Conservation (phyloP, 2,797 vertebrate species). For the Oryzias sinensis region DNA sequence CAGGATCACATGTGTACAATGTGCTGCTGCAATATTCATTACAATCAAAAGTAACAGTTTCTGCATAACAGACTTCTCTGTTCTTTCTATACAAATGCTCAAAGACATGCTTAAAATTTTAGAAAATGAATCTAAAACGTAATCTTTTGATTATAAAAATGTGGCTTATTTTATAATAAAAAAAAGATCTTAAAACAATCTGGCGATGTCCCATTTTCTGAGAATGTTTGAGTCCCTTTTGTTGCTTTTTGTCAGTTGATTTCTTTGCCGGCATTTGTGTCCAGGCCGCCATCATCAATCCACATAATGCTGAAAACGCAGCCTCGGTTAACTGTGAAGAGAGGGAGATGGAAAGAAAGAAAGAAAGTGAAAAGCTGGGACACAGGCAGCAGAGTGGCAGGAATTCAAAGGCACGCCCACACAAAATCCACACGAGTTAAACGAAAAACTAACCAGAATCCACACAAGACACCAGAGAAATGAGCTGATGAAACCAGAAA, state of each 20-base stretch:
- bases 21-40: constrained; percentile 32
- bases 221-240: constrained; percentile 27
- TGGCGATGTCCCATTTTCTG: constrained; percentile 38
- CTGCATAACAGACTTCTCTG: constrained; percentile 31
- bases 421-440: constrained; percentile 58
- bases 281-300: constrained; percentile 43
- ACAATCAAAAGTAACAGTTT: constrained; percentile 48
- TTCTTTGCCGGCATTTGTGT: constrained; percentile 34
- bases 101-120: constrained; percentile 41
- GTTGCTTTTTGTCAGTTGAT: constrained; percentile 37
- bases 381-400: constrained; percentile 39
- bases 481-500: constrained; percentile 10
- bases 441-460: constrained; percentile 49
- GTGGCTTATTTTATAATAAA: constrained; percentile 36
- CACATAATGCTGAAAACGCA: constrained; percentile 37
- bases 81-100: constrained; percentile 59
- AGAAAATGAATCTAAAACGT: constrained; percentile 24
- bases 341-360: constrained; percentile 38
- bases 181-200: constrained; percentile 37
- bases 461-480: constrained; percentile 32
- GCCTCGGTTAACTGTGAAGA: constrained; percentile 75
- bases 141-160: constrained; percentile 33
- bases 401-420: constrained; percentile 60
- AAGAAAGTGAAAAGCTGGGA: constrained; percentile 48
- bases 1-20: constrained; percentile 32